These are phyloP conservation scores for Hirundo rustica DNA, from an alignment of 2,797 vertebrate genomes.

Conservation along the genomic window DNA sequence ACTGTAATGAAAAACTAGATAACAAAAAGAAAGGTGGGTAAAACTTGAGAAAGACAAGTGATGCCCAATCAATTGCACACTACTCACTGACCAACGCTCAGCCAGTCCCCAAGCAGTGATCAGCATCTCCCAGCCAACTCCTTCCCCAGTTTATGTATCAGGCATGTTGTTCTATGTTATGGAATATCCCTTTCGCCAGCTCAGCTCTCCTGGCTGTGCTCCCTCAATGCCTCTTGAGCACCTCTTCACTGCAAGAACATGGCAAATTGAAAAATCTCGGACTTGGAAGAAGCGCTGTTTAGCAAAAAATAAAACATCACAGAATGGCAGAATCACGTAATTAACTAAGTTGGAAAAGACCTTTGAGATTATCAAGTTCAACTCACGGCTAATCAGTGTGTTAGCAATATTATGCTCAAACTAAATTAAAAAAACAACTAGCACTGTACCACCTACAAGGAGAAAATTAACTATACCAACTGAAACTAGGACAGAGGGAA, in stretches of 20 bases:
- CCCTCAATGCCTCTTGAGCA: neutral
- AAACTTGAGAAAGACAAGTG: neutral
- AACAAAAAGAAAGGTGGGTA: neutral
- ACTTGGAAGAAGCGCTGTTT: neutral
- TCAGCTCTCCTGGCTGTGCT: neutral
- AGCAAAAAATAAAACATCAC: neutral
- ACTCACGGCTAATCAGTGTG: neutral
- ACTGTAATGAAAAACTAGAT: neutral
- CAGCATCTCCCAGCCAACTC: neutral
- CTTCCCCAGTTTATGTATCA: neutral
- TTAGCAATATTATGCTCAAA: neutral
- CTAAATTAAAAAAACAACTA: neutral
- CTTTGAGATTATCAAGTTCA: neutral
- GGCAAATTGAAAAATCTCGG: neutral
- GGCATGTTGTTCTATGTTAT: neutral
- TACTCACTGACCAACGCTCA: neutral
- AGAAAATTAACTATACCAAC: neutral
- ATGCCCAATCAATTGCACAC: neutral
- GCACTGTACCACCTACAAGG: neutral
- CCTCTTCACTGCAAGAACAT: neutral
- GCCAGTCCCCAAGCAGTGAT: neutral
- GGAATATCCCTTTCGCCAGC: neutral
- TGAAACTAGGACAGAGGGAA: neutral
- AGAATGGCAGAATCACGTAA: neutral
- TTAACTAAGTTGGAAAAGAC: neutral